Conservation (phyloP, 2,113 vertebrate genomes). For the Nibea albiflora region DNA sequence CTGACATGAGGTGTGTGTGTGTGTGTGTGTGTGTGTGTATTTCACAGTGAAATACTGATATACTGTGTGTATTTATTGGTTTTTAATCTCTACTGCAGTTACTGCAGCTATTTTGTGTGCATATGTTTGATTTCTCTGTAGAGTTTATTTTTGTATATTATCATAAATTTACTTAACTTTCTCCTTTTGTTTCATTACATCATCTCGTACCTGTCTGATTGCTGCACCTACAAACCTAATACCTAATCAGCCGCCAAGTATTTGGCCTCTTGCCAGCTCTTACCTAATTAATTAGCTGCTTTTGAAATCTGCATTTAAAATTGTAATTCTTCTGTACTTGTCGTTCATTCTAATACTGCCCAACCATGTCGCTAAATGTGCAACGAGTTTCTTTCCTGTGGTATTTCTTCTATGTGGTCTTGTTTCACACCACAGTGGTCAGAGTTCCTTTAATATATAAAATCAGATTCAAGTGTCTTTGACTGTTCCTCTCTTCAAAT, state of each 20-base stretch:
- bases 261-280: not conserved
- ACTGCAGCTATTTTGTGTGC: not conserved
- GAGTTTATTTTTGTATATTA: not conserved
- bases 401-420: not conserved
- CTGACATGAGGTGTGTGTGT: not conserved
- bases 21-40: not conserved
- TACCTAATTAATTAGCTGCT: constrained; percentile 10
- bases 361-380: constrained; percentile 11
- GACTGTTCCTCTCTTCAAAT: constrained; percentile 10
- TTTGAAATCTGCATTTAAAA: not conserved
- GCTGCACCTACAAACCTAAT: not conserved
- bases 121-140: not conserved
- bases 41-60: not conserved
- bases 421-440: not conserved
- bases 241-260: not conserved
- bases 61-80: not conserved
- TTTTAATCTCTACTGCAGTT: not conserved
- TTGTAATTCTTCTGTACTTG: constrained; percentile 5
- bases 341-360: not conserved
- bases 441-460: not conserved
- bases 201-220: not conserved
- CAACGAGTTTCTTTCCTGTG: not conserved
- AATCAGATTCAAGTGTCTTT: constrained; percentile 15
- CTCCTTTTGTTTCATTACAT: not conserved
- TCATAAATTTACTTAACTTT: not conserved